Percentiles rank a stretch among this genome's conserved stretches.
These are phyloP conservation scores for Aselliscus stoliczkanus DNA, from an alignment of 2,797 vertebrate genomes.

Conservation along the genomic window DNA sequence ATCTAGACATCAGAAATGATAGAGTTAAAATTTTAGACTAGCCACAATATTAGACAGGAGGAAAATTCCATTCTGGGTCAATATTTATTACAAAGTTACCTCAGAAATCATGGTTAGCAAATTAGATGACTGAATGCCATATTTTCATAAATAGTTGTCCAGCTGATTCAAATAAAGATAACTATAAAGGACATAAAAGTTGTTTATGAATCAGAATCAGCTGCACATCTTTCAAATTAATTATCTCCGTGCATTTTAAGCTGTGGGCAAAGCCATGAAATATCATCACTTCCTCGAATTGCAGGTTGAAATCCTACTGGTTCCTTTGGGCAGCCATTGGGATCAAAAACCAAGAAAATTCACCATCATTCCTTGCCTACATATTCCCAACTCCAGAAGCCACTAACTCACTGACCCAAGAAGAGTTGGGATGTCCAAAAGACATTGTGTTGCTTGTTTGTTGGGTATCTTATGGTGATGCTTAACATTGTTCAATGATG, in stretches of 20 bases:
- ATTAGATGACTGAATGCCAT: neutral
- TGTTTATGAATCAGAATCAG: neutral
- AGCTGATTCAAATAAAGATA: neutral
- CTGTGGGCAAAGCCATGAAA: neutral
- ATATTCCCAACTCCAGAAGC: neutral
- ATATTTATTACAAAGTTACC: neutral
- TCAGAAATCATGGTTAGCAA: neutral
- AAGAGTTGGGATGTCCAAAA: neutral
- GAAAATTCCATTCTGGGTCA: neutral
- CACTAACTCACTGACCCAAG: neutral
- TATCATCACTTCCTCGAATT: neutral
- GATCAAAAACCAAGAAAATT: neutral
- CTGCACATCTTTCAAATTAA: neutral
- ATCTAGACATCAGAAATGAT: neutral
- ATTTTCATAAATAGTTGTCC: neutral
- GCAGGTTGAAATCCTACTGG: neutral
- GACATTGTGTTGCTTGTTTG: neutral
- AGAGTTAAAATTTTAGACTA: neutral
- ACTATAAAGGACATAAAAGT: neutral
- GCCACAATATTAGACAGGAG: neutral
- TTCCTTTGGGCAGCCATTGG: neutral
- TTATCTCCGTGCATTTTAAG: neutral
- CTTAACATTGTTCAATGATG: slow-evolving; percentile 58
- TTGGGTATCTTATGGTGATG: slow-evolving; percentile 22
- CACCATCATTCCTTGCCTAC: neutral